Evolutionary conservation across 2,113 vertebrate genomes (phyloP).

Genomic region (Sapajus apella): DNA sequence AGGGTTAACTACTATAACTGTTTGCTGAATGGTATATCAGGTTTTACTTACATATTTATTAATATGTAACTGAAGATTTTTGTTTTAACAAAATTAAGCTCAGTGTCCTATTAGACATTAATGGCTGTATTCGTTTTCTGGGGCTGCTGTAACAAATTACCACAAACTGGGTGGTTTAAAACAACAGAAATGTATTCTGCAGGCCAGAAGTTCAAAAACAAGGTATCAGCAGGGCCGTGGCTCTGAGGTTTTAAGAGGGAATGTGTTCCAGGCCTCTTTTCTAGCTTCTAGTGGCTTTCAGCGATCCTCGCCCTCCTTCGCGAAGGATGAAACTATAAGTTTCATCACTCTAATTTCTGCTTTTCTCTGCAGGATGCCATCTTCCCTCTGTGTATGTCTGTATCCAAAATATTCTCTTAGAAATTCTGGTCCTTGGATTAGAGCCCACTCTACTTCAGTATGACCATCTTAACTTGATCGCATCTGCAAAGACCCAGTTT

Average conservation of each 20-base stretch:
- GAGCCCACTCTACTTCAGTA: neutral
- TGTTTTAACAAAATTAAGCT: neutral
- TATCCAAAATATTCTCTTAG: neutral
- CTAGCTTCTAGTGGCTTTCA: neutral
- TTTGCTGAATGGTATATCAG: neutral
- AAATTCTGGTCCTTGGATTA: neutral
- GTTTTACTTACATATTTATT: neutral
- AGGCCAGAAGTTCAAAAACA: neutral
- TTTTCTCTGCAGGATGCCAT: neutral
- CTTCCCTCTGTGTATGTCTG: neutral
- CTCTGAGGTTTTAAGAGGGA: neutral
- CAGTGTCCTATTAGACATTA: neutral
- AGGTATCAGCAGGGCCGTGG: neutral
- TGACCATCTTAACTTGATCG: neutral
- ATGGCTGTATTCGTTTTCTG: neutral
- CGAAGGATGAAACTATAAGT: too few species aligned
- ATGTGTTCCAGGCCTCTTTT: neutral
- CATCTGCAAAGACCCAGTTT: neutral
- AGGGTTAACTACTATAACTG: neutral
- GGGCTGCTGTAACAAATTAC: neutral
- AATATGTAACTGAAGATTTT: neutral
- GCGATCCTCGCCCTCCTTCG: neutral
- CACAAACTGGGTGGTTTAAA: neutral
- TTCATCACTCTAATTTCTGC: neutral
- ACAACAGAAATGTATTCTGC: neutral